Evolutionary conservation across 2,797 vertebrate genomes (phyloP), one percentile per base, ranked within the genome.

Genomic region (Microctenopoma lineatum): DNA sequence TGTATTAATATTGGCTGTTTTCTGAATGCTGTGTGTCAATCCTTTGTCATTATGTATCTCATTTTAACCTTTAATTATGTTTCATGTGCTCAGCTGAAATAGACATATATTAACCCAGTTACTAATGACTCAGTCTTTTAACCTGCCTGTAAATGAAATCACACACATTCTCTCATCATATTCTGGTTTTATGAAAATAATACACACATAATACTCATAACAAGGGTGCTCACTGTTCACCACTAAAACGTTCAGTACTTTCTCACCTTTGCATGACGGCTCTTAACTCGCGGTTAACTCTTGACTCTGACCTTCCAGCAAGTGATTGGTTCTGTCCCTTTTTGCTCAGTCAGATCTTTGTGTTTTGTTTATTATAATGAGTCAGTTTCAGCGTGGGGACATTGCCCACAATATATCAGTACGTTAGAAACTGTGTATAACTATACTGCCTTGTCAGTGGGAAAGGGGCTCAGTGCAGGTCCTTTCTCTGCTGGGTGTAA

Each of bases 401-500:
- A 69, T 48, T 29, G 80, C 27, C 51, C 57, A 42, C 57, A 73
- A 65, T 78, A 59, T 82, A 77, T 75, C 62, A 61, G 59, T 73
- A 79, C 83, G 85, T 89, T 85, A 82, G 48, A 73, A 77, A 21
- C 21, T 21, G 1, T 26, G 48, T 72, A 85, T 80, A 67, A 71
- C 65, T 73, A 84, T 73, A 77, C 65, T 79, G 80, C 81, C 81
- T 84, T 73, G 69, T 78, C 77, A 69, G 59, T 79, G 61, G 60
- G 73, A 69, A 83, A 73, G 46, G 50, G 71, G 79, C 77, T 84
- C 84, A 62, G 69, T 77, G 73, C 63, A 45, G 70, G 82, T 83
- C 71, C 53, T 74, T 84, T 81, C 78, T 76, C 57, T 48, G 73
- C 36, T 12, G 78, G 62, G 79, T 76, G 68, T 41, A 78, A 84